Evolutionary conservation across 1,140 invertebrate species (phyloP), one percentile per base, ranked within the genome.

Genomic region (Drosophila equinoxialis): DNA sequence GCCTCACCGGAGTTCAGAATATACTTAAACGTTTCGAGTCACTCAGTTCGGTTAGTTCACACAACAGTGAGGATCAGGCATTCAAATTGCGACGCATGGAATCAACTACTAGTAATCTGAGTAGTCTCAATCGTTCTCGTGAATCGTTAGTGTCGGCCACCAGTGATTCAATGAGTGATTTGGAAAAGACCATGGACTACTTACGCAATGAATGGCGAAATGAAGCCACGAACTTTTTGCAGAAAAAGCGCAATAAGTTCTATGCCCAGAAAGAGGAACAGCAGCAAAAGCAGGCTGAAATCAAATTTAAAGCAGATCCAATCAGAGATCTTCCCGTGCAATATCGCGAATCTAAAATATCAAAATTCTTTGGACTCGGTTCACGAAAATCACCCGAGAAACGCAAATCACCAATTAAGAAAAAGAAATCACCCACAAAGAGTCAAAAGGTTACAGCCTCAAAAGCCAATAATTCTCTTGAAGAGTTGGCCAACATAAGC

Each of bases 121-220:
- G 89, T 58, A 91, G 77, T 26, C 71, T 90, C 2, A 85, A 77
- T 51, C 84, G 82, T 0, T 91, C 90, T 1, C 42, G 84, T 13
- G 90, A 91, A 30, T 91, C 90, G 0, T 11, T 87, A 8, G 80
- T 61, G 14, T 89, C 80, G 1, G 59, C 8, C 6, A 62, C 30
- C 10, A 78, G 74, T 23, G 91, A 92, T 13, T 82, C 79, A 0
- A 74, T 92, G 74, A 92, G 81, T 54, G 91, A 92, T 69, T 64
- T 92, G 48, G 91, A 92, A 51, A 82, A 71, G 17, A 92, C 91
- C 2, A 92, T 92, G 90, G 91, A 91, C 11, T 90, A 92, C 51
- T 71, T 92, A 60, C 80, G 90, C 39, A 83, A 86, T 3, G 91
- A 91, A 63, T 92, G 91, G 91, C 90, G 90, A 23, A 92, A 68